Conservation (phyloP, 1,140 invertebrate genomes). For the Hetaerina americana region DNA sequence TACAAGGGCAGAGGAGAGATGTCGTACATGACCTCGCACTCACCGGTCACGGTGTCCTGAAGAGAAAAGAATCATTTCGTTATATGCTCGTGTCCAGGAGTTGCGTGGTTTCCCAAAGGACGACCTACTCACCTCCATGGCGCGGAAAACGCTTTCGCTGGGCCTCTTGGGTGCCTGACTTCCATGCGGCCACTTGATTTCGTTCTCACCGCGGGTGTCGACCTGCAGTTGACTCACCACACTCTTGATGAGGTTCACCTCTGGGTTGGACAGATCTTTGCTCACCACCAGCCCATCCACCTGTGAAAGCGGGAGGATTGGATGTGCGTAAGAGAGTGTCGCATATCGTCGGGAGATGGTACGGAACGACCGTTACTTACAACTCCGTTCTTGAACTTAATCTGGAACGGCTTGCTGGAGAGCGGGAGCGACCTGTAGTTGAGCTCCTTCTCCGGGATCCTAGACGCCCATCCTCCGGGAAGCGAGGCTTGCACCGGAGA, state of each 20-base stretch:
- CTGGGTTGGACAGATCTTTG: constrained; percentile 35
- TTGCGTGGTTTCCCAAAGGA: too few species aligned
- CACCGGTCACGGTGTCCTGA: constrained; percentile 44
- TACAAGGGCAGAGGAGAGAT: constrained; percentile 40
- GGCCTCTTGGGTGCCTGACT: constrained; percentile 34
- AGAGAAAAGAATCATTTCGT: too few species aligned
- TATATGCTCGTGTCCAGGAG: too few species aligned
- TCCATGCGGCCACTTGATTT: constrained; percentile 25
- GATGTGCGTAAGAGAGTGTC: too few species aligned
- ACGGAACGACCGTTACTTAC: constrained; percentile 19
- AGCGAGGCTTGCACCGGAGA: constrained; percentile 39
- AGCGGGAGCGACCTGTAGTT: constrained; percentile 34
- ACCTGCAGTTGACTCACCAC: constrained; percentile 48
- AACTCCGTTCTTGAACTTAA: constrained; percentile 41
- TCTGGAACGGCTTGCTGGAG: constrained; percentile 41
- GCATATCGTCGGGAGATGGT: too few species aligned
- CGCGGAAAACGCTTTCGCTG: constrained; percentile 38
- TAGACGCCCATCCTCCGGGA: constrained; percentile 28
- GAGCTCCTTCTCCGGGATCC: constrained; percentile 31
- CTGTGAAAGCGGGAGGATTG: constrained; percentile 11
- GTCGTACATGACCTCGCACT: constrained; percentile 51
- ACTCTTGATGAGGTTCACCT: constrained; percentile 53
- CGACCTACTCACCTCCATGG: constrained; percentile 37
- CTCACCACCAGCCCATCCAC: constrained; percentile 39
- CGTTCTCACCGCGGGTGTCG: constrained; percentile 36